Conservation (phyloP, 2,797 vertebrate genomes). For the Scolopax rusticola region DNA sequence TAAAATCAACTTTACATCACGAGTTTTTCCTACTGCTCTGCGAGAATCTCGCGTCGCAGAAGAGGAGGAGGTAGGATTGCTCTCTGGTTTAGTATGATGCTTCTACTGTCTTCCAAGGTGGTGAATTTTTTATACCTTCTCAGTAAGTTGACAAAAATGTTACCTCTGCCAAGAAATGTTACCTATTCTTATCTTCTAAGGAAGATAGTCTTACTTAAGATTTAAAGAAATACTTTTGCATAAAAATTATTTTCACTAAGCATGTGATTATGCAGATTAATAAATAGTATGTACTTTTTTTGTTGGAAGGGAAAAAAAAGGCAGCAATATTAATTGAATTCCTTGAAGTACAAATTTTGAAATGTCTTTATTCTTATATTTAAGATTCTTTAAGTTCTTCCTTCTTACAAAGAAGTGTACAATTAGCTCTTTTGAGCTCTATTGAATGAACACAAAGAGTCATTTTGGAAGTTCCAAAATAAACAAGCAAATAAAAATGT, state of each 20-base stretch:
- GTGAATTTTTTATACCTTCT: neutral
- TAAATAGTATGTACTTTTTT: neutral
- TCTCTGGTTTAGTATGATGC: neutral
- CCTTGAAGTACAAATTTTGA: neutral
- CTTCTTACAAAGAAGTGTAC: neutral
- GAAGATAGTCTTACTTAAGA: neutral
- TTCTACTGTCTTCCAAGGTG: neutral
- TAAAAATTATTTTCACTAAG: neutral
- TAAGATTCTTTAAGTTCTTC: neutral
- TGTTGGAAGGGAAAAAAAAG: fast-evolving
- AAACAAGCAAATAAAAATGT: neutral
- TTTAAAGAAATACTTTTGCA: neutral
- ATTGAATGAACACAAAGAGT: neutral
- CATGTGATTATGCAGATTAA: neutral
- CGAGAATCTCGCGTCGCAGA: conserved; percentile 89
- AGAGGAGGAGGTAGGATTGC: conserved; percentile 88
- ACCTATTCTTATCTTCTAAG: neutral
- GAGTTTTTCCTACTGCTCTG: conserved; percentile 92
- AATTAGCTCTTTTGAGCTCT: neutral
- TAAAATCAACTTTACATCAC: conserved; percentile 87
- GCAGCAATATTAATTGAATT: neutral
- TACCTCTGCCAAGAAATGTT: neutral
- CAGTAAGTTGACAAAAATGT: neutral
- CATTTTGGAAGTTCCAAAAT: neutral
- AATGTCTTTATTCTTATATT: neutral